Conservation (phyloP, 64 coral and sea anemone species). For the Montipora efflorescens region DNA sequence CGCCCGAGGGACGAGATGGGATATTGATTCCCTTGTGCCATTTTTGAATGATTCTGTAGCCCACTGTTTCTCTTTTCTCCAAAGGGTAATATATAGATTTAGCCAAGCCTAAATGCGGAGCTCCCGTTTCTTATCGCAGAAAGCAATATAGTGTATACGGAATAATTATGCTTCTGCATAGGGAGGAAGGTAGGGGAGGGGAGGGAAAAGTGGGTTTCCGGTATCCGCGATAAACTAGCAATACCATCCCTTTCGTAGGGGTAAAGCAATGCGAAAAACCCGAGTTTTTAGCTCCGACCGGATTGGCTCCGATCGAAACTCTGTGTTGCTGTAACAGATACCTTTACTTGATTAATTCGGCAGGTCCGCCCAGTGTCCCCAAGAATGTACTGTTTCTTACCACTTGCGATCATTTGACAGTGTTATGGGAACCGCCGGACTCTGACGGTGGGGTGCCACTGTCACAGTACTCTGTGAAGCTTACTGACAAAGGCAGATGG, state of each 20-base stretch:
- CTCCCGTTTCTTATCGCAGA: no score
- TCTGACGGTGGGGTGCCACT: slow-evolving; percentile 78
- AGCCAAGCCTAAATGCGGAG: no score
- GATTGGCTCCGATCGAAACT: background rate
- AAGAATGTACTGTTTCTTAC: slow-evolving; percentile 51
- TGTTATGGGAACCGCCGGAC: slow-evolving; percentile 61
- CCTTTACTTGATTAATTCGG: background rate
- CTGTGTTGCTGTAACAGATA: background rate
- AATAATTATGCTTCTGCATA: no score
- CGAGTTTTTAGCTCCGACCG: background rate
- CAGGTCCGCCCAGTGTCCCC: slow-evolving; percentile 69
- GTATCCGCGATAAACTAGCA: no score
- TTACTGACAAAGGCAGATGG: slow-evolving; percentile 3
- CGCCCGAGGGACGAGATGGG: background rate
- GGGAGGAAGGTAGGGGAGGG: no score
- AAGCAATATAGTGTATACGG: no score
- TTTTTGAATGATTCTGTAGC: background rate
- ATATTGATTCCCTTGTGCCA: background rate
- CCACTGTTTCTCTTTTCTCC: background rate
- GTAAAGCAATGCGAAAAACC: background rate
- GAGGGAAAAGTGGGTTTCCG: no score
- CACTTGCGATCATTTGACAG: slow-evolving; percentile 79
- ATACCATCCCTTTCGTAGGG: background rate
- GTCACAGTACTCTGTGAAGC: slow-evolving; percentile 69
- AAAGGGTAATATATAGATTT: no score